Evolutionary conservation across 2,797 vertebrate species (phyloP).

Genomic region (Mormyrus hasselquistii): DNA sequence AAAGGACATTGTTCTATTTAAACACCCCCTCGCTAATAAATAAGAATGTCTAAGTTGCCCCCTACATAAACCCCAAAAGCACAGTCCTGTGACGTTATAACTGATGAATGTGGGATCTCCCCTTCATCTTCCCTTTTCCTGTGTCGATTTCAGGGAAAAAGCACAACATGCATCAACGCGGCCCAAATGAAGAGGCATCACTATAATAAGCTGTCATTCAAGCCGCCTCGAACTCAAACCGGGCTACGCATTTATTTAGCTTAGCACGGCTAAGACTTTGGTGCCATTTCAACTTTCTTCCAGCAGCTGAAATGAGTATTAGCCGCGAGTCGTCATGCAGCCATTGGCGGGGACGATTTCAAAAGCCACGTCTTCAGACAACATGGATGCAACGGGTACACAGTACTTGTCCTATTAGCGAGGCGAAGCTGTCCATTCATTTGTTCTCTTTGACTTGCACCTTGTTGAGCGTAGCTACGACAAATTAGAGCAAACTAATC

Average conservation of each 20-base stretch:
- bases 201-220: neutral
- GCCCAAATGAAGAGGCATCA: neutral
- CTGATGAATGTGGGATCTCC: neutral
- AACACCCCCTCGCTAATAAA: neutral
- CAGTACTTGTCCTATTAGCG: neutral
- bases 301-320: neutral
- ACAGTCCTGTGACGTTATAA: neutral
- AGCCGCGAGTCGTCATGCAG: neutral
- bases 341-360: neutral
- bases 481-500: neutral
- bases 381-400: neutral
- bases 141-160: neutral
- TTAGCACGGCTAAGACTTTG: neutral
- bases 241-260: neutral
- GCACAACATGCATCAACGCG: neutral
- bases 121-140: neutral
- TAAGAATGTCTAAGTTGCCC: neutral
- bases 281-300: neutral
- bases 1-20: conserved; percentile 21
- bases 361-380: neutral
- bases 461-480: neutral
- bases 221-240: neutral
- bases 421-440: neutral
- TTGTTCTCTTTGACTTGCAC: neutral
- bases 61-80: neutral